phyloP scores from a whole-genome alignment of 2,888 invertebrate species.

The Tachystola acroxantha region DNA sequence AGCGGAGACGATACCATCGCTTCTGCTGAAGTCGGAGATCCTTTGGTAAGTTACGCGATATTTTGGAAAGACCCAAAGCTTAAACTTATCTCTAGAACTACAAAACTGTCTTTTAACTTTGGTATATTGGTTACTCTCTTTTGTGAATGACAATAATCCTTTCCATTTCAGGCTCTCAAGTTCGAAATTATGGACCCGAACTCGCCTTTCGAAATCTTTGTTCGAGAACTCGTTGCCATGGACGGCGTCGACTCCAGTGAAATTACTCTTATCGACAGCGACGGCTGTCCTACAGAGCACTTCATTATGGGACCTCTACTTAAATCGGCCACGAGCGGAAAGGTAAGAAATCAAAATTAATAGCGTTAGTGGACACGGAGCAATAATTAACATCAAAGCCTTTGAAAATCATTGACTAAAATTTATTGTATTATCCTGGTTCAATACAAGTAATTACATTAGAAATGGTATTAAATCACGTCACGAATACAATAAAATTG shows the following conservation, averaged over 20 bases:
- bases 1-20: slow-evolving; percentile 90
- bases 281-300: slow-evolving; percentile 95
- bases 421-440: slow-evolving; percentile 6
- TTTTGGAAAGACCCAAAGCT: no score
- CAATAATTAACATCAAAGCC: slow-evolving; percentile 11
- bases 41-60: slow-evolving; percentile 72
- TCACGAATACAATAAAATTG: background rate
- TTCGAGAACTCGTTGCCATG: slow-evolving; percentile 95
- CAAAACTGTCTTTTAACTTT: no score
- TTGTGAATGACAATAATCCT: background rate
- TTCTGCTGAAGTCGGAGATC: slow-evolving; percentile 95
- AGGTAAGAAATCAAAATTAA: slow-evolving; percentile 73
- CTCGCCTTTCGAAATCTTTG: slow-evolving; percentile 97
- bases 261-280: slow-evolving; percentile 93
- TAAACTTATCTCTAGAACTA: no score
- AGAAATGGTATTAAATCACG: slow-evolving; percentile 6
- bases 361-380: slow-evolving; percentile 8
- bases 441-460: slow-evolving; percentile 5
- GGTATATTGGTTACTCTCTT: no score
- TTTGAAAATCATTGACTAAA: slow-evolving; percentile 8
- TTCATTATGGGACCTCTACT: slow-evolving; percentile 96
- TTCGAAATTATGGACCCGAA: slow-evolving; percentile 95
- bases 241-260: slow-evolving; percentile 95
- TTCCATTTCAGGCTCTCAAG: slow-evolving; percentile 82
- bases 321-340: slow-evolving; percentile 88